Conservation (phyloP, 2,797 vertebrate species). For the Zalophus californianus region DNA sequence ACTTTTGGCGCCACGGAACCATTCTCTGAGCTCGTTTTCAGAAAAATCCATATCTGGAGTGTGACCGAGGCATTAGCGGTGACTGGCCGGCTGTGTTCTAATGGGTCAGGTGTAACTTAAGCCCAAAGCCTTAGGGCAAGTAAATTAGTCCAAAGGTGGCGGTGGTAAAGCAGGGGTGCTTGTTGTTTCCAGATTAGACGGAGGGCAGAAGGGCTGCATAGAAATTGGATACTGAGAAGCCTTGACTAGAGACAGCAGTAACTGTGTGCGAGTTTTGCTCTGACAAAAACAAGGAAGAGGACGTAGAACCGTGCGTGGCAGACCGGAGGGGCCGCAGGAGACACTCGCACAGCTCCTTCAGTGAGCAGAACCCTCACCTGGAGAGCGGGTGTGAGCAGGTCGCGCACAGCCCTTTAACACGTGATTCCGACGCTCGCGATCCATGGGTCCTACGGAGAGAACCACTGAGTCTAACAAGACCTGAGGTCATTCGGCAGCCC, state of each 20-base stretch:
- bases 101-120: constrained; percentile 62
- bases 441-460: neutral
- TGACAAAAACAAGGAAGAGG: neutral
- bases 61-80: neutral
- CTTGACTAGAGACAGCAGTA: neutral
- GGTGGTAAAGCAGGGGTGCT: neutral
- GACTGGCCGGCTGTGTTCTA: constrained; percentile 43
- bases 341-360: neutral
- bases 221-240: constrained; percentile 8
- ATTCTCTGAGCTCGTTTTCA: constrained; percentile 62
- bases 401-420: neutral
- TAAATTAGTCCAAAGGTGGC: constrained; percentile 21
- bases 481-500: neutral
- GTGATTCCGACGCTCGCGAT: neutral
- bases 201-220: neutral
- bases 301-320: neutral
- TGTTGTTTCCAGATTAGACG: neutral
- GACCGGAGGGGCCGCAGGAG: neutral
- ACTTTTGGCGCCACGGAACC: neutral
- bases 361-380: neutral
- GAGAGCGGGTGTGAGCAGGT: neutral
- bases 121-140: neutral
- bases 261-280: neutral
- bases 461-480: neutral
- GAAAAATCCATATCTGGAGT: constrained; percentile 71